These are phyloP conservation scores for Laticauda colubrina DNA, from an alignment of 2,113 vertebrate genomes.

Conservation along the genomic window DNA sequence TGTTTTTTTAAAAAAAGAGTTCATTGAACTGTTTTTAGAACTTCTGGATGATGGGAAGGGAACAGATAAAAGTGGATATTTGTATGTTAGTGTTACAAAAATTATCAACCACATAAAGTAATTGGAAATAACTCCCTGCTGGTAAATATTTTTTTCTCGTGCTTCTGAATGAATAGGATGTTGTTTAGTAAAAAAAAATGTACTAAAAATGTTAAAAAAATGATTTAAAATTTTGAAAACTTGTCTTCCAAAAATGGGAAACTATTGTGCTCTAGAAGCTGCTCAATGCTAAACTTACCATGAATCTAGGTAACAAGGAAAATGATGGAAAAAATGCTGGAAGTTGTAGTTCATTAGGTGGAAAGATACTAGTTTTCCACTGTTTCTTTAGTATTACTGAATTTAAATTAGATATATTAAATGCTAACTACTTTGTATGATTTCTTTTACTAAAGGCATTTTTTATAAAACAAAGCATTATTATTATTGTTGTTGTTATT, in stretches of 20 bases:
- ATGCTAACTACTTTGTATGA: neutral
- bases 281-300: neutral
- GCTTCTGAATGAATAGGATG: neutral
- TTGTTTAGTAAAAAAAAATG: neutral
- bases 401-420: neutral
- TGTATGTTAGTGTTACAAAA: neutral
- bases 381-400: neutral
- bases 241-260: neutral
- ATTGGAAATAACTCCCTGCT: neutral
- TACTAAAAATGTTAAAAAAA: neutral
- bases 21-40: neutral
- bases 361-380: neutral
- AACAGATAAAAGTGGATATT: neutral
- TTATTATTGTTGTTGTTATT: neutral
- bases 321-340: neutral
- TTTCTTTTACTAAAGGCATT: neutral
- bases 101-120: neutral
- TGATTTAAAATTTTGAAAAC: neutral
- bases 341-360: neutral
- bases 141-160: neutral
- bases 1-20: neutral
- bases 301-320: neutral
- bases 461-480: neutral
- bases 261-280: neutral
- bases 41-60: neutral